Evolutionary conservation across 1,140 invertebrate genomes (phyloP), one percentile per base, ranked within the genome.

Genomic region (Bombus ignitus): DNA sequence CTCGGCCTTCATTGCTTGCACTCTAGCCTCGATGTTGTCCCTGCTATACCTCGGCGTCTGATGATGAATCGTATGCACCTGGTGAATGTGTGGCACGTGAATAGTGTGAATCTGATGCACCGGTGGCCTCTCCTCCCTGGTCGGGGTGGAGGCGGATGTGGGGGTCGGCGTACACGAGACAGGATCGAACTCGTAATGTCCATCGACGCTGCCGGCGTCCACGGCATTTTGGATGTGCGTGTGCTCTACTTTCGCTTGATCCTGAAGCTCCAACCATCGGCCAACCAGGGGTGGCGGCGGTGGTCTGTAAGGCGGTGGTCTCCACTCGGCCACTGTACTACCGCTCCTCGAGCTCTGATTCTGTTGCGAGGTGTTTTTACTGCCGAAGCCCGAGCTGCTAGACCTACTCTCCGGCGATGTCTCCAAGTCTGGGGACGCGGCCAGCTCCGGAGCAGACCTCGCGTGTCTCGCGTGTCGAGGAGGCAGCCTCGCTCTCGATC

Each of bases 1-100:
- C 94, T 99, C 98, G 93, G 99, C 98, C 91, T 99, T 98, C 97
- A 99, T 98, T 53, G 98, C 98, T 89, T 98, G 97, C 79, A 99
- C 98, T 75, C 98, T 96, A 8, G 98, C 98, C 92, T 98, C 98
- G 88, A 98, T 98, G 94, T 98, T 98, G 90, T 98, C 97, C 85
- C 94, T 91, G 83, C 93, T 93, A 90, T 94, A 95, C 83, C 94
- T 91, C 82, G 88, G 91, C 68, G 90, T 92, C 83, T 95, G 94
- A 93, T 96, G 95, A 93, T 94, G 94, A 87, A 94, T 95, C 8
- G 92, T 91, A 82, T 95, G 95, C 13, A 94, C 92, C 81, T 94
- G 93, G 74, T 94, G 94, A 22, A 94, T 92, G 28, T 92, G 93
- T 22, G 93, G 94, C 75, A 94, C 88, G 76, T 93, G 92, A 5